Evolutionary conservation across 2,888 invertebrate species (phyloP).

Genomic region (Monopis laevigella): DNA sequence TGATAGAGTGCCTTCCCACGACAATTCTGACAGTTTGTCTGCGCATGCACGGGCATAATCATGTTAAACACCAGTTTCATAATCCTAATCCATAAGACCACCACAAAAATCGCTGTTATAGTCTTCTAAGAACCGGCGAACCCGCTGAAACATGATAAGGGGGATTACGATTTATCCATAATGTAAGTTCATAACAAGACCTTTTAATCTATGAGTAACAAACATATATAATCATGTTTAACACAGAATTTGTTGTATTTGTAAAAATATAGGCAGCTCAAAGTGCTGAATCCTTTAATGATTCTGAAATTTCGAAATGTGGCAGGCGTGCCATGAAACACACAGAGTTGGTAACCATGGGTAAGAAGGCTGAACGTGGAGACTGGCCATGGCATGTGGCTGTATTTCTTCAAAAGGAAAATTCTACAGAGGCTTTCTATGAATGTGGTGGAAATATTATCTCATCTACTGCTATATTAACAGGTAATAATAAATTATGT

Average conservation of each 20-base stretch:
- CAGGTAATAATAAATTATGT: no score
- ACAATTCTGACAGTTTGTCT: no score
- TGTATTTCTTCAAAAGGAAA: constrained; percentile 28
- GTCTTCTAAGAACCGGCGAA: not conserved
- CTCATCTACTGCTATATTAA: constrained; percentile 47
- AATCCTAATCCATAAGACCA: no score
- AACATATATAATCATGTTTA: not conserved
- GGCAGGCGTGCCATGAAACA: constrained; percentile 41
- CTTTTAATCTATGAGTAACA: constrained; percentile 11
- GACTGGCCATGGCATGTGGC: constrained; percentile 62
- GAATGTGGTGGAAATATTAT: constrained; percentile 51
- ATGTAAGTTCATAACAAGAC: not conserved
- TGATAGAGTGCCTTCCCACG: no score
- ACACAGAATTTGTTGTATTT: not conserved
- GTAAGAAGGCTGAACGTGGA: constrained; percentile 39
- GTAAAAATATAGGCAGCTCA: constrained; percentile 27
- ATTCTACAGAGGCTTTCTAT: constrained; percentile 26
- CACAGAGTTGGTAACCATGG: constrained; percentile 39
- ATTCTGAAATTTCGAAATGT: constrained; percentile 27
- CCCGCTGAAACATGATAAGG: not conserved
- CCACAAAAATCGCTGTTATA: not conserved
- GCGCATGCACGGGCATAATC: no score
- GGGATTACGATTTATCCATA: not conserved
- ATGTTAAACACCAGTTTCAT: no score
- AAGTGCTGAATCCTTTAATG: constrained; percentile 30